These are phyloP conservation scores for Dinoponera quadriceps DNA, from an alignment of 1,140 invertebrate genomes.

Conservation along the genomic window DNA sequence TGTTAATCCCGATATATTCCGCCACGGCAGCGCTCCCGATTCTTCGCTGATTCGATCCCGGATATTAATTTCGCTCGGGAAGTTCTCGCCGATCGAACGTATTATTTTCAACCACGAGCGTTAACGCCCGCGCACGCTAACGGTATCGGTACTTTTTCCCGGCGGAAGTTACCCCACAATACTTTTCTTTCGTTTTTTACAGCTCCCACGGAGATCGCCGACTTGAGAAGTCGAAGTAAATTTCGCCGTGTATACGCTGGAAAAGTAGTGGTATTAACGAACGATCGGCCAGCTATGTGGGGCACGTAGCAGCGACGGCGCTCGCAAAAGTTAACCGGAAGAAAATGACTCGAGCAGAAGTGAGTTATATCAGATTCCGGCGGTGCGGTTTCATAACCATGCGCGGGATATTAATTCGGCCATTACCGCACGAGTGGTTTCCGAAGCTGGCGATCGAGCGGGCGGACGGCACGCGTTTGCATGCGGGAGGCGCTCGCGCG, in stretches of 20 bases:
- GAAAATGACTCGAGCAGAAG: slow-evolving; percentile 55
- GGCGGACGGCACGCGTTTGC: slow-evolving; percentile 25
- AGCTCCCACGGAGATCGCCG: neutral
- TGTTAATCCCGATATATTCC: neutral
- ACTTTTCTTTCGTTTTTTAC: neutral
- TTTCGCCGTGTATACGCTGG: neutral
- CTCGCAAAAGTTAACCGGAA: slow-evolving; percentile 44
- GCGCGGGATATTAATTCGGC: slow-evolving; percentile 68
- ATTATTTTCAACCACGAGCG: neutral
- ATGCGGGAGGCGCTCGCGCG: slow-evolving; percentile 32
- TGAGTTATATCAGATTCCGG: slow-evolving; percentile 57
- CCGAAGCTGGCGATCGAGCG: slow-evolving; percentile 42
- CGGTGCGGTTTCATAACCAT: slow-evolving; percentile 60
- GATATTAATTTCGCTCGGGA: too few species aligned
- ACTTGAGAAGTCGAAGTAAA: neutral
- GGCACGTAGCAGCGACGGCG: slow-evolving; percentile 3
- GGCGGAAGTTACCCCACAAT: neutral
- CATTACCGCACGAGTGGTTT: slow-evolving; percentile 60
- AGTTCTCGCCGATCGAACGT: neutral
- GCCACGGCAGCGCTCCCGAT: too few species aligned
- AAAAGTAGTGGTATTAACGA: neutral
- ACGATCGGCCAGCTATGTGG: neutral
- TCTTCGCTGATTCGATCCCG: too few species aligned
- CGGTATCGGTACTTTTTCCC: neutral
- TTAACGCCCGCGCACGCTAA: neutral